Percentiles rank a stretch among this genome's conserved stretches.
phyloP scores from a whole-genome alignment of 2,113 vertebrate genomes.

The Phocoena sinus region DNA sequence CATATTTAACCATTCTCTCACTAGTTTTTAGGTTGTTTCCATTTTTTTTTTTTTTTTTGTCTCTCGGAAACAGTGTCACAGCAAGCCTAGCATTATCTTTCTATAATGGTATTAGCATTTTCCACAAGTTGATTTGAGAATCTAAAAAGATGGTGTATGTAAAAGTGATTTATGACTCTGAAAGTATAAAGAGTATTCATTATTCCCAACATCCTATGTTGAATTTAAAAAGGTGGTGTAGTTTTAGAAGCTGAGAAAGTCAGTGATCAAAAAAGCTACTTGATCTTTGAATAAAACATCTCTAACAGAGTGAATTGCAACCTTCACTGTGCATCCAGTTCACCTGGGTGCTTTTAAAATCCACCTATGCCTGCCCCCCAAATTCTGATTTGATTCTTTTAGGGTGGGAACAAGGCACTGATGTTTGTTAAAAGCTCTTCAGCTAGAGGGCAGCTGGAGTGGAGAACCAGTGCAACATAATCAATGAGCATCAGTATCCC shows the following conservation, averaged over 20 bases:
- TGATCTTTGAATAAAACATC: not conserved
- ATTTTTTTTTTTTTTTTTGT: not conserved
- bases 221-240: not conserved
- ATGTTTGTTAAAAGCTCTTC: not conserved
- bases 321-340: not conserved
- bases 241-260: not conserved
- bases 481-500: not conserved
- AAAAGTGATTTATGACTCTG: slow-evolving; percentile 13
- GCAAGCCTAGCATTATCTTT: not conserved
- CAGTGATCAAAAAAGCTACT: not conserved
- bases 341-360: not conserved
- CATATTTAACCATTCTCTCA: not conserved
- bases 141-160: not conserved
- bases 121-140: not conserved
- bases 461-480: not conserved
- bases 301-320: not conserved
- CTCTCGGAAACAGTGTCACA: not conserved
- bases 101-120: not conserved
- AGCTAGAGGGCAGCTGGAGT: not conserved
- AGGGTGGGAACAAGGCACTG: not conserved
- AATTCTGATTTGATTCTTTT: not conserved
- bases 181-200: not conserved
- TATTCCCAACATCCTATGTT: not conserved
- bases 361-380: not conserved
- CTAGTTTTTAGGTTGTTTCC: not conserved